These are phyloP conservation scores for Glyptemys insculpta DNA, from an alignment of 2,797 vertebrate species.

Conservation along the genomic window DNA sequence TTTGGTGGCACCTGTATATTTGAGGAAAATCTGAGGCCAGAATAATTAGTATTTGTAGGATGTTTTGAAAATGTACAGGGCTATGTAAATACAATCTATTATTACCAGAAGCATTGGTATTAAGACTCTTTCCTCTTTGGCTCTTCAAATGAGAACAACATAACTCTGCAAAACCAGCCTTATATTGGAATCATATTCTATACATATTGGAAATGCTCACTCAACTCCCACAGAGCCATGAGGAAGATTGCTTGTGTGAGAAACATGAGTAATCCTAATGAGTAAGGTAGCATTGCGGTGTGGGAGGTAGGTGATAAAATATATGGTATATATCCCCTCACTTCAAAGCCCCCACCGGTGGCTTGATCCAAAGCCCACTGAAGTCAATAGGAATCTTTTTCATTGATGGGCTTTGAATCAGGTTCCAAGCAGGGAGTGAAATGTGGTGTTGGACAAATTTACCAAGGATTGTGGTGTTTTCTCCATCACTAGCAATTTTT, in stretches of 20 bases:
- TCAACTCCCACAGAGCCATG: background rate
- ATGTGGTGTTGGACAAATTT: background rate
- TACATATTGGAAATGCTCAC: background rate
- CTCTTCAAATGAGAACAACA: background rate
- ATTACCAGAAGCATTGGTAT: background rate
- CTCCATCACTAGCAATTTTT: background rate
- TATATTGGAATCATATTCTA: background rate
- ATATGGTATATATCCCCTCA: background rate
- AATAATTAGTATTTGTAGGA: background rate
- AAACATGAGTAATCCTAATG: background rate
- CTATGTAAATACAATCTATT: background rate
- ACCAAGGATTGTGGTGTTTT: background rate
- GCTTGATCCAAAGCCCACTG: background rate
- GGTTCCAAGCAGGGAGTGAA: background rate
- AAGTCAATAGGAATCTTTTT: background rate
- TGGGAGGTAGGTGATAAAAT: background rate
- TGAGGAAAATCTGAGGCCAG: background rate
- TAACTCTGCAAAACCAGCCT: background rate
- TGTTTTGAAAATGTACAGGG: background rate
- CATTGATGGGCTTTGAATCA: background rate
- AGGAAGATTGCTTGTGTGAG: background rate
- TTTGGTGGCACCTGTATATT: background rate
- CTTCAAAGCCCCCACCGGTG: background rate
- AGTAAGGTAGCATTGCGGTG: background rate
- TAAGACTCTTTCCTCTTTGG: background rate